phyloP scores from a whole-genome alignment of 2,888 invertebrate genomes.

The Perdita meconis region DNA sequence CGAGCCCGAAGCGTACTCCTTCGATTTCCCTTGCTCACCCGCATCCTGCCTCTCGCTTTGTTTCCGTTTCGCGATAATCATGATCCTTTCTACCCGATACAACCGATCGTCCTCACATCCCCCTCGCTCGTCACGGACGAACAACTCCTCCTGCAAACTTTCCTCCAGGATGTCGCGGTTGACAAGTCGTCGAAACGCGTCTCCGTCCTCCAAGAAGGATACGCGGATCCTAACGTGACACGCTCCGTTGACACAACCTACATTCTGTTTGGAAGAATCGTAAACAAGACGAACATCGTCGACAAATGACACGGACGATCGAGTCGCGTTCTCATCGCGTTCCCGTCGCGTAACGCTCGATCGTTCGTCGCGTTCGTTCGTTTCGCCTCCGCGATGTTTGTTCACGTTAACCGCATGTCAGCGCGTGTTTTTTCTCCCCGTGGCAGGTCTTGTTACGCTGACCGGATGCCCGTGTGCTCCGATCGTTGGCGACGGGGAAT shows the following conservation, averaged over 20 bases:
- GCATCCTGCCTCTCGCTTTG: conserved; percentile 21
- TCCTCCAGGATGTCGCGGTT: conserved; percentile 14
- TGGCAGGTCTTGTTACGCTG: conserved; percentile 24
- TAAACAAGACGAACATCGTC: conserved; percentile 58
- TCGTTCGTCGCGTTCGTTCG: not conserved
- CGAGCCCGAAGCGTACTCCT: no score
- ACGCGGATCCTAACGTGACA: conserved; percentile 44
- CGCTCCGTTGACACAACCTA: conserved; percentile 6
- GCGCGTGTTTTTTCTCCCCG: conserved; percentile 40
- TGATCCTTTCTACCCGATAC: conserved; percentile 1
- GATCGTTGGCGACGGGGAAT: conserved; percentile 11
- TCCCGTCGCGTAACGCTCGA: conserved; percentile 26
- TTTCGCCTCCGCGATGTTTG: conserved; percentile 2
- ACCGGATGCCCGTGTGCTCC: conserved; percentile 11
- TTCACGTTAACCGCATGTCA: conserved; percentile 50
- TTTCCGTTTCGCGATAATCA: conserved; percentile 20
- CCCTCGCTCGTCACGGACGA: conserved; percentile 2
- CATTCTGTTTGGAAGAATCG: conserved; percentile 19
- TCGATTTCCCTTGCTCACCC: conserved; percentile 7
- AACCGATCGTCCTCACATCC: conserved; percentile 5
- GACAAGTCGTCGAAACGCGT: conserved; percentile 45
- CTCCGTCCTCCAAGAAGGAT: not conserved
- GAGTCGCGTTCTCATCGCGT: not conserved
- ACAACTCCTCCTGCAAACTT: conserved; percentile 15
- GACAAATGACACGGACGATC: not conserved